phyloP scores from a whole-genome alignment of 2,797 vertebrate genomes.

The Macroramphosus scolopax region DNA sequence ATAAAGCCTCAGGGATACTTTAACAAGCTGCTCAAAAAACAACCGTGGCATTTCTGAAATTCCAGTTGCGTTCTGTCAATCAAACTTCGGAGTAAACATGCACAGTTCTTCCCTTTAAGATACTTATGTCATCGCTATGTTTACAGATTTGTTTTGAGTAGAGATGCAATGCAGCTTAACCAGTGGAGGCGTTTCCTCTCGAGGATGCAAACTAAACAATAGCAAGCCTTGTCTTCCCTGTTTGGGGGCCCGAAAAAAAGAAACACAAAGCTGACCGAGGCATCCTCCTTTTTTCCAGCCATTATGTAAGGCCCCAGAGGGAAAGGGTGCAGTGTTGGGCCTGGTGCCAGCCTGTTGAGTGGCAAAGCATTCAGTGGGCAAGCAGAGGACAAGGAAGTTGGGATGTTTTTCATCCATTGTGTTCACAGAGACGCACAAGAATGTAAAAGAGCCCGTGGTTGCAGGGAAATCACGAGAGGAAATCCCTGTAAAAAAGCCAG shows the following conservation, averaged over 20 bases:
- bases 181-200: constrained; percentile 61
- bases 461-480: constrained; percentile 5
- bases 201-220: constrained; percentile 57
- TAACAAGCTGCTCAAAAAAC: constrained; percentile 20
- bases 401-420: constrained; percentile 29
- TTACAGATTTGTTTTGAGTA: constrained; percentile 9
- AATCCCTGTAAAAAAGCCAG: background rate
- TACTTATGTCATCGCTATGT: constrained; percentile 21
- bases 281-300: constrained; percentile 32
- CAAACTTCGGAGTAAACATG: background rate
- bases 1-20: constrained; percentile 26
- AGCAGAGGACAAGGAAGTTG: constrained; percentile 45
- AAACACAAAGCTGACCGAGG: constrained; percentile 8
- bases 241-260: constrained; percentile 13
- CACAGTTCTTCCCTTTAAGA: constrained; percentile 20
- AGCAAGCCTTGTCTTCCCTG: constrained; percentile 40
- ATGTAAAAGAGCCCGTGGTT: constrained; percentile 5
- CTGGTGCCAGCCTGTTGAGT: constrained; percentile 43
- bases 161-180: constrained; percentile 49
- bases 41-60: constrained; percentile 26
- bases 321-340: constrained; percentile 39
- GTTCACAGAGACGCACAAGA: constrained; percentile 11
- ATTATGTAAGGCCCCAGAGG: constrained; percentile 40
- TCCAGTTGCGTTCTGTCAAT: constrained; percentile 6
- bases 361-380: constrained; percentile 37